A percentile compares a stretch with the other conserved stretches of the same genome.
Evolutionary conservation across 2,113 vertebrate species (phyloP).

Genomic region (Physeter macrocephalus): DNA sequence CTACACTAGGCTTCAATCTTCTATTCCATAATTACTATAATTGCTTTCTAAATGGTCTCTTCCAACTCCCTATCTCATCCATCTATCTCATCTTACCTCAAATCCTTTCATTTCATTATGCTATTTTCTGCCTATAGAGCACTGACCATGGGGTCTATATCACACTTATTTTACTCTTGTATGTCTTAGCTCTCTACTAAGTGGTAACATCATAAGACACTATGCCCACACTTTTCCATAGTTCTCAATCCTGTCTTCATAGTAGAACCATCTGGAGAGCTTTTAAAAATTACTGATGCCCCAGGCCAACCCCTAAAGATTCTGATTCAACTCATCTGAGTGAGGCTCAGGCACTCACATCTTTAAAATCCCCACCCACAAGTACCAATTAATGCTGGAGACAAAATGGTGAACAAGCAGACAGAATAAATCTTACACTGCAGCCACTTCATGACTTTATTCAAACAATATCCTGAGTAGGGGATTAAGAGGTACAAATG

Average conservation of each 20-base stretch:
- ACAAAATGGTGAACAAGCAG: not conserved
- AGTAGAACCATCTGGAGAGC: not conserved
- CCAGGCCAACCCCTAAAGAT: not conserved
- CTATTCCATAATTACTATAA: slow-evolving; percentile 57
- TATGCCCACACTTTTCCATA: not conserved
- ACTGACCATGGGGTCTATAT: not conserved
- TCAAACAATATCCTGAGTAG: not conserved
- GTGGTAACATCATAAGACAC: not conserved
- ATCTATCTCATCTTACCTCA: not conserved
- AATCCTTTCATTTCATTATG: not conserved
- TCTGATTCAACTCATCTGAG: not conserved
- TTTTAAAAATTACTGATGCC: not conserved
- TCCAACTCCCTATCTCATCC: not conserved
- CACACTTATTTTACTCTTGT: not conserved
- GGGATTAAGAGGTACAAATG: not conserved
- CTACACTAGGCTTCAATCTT: slow-evolving; percentile 12
- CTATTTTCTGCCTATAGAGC: not conserved
- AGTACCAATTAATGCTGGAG: not conserved
- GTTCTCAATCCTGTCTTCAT: not conserved
- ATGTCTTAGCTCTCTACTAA: not conserved
- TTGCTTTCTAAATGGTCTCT: slow-evolving; percentile 43
- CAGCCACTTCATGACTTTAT: not conserved
- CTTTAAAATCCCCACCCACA: not conserved
- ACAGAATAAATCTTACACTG: not conserved
- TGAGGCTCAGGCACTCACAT: not conserved